Conservation (phyloP, 2,888 invertebrate genomes). For the Lacanobia wlatinum region DNA sequence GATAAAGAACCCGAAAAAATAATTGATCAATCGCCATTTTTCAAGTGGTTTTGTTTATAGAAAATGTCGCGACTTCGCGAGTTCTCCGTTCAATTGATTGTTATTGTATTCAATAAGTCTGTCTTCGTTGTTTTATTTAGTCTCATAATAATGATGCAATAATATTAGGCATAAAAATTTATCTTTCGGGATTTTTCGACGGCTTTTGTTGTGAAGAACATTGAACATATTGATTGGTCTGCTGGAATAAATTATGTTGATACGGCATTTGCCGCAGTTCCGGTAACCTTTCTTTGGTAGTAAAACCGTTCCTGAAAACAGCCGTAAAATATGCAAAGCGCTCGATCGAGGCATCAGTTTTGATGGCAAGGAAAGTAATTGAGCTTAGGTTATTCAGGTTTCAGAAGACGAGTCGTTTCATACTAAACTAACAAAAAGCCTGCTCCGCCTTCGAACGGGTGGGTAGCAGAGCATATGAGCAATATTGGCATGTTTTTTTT, state of each 20-base stretch:
- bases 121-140: not conserved
- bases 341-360: not conserved
- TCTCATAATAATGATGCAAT: not conserved
- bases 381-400: not conserved
- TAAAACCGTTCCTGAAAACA: not conserved
- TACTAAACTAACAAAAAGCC: too few species aligned
- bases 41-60: not conserved
- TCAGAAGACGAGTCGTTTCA: not conserved
- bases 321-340: not conserved
- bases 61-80: not conserved
- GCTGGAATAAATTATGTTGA: not conserved
- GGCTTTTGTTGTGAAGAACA: not conserved
- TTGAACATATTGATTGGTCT: not conserved
- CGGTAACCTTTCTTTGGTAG: not conserved
- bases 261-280: not conserved
- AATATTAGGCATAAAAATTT: not conserved
- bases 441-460: too few species aligned
- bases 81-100: conserved; percentile 8
- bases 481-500: too few species aligned
- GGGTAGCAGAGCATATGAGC: too few species aligned
- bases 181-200: not conserved
- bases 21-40: not conserved
- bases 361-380: not conserved
- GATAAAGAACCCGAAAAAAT: too few species aligned
- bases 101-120: conserved; percentile 8